Conservation (phyloP, 2,888 invertebrate species). For the Rhamnusium bicolor region DNA sequence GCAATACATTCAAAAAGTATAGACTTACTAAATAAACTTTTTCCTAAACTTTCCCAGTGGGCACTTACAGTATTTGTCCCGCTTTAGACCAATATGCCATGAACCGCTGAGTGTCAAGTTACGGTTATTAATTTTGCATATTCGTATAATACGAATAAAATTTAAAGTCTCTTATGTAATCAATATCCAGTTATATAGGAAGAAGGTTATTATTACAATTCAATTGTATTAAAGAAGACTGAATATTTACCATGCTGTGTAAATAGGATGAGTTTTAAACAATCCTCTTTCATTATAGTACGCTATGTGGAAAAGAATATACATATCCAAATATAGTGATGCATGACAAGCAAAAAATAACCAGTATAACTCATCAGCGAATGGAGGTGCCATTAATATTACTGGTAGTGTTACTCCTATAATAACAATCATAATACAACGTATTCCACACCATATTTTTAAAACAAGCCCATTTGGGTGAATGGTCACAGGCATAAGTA, state of each 20-base stretch:
- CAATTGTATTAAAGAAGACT: background rate
- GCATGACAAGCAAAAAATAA: slow-evolving; percentile 35
- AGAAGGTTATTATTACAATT: too few relatives aligned
- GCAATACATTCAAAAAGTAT: too few relatives aligned
- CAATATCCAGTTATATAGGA: too few relatives aligned
- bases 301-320: slow-evolving; percentile 41
- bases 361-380: slow-evolving; percentile 37
- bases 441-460: slow-evolving; percentile 55
- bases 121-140: too few relatives aligned
- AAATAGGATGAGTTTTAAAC: slow-evolving; percentile 41
- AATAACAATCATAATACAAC: slow-evolving; percentile 35
- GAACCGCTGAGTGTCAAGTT: too few relatives aligned
- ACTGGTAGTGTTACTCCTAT: slow-evolving; percentile 24
- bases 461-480: slow-evolving; percentile 59
- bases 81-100: too few relatives aligned
- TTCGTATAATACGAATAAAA: too few relatives aligned
- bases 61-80: too few relatives aligned
- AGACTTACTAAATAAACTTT: too few relatives aligned
- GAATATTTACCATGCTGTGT: slow-evolving; percentile 40
- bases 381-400: slow-evolving; percentile 26
- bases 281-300: slow-evolving; percentile 38
- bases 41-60: too few relatives aligned
- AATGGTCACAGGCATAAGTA: slow-evolving; percentile 59
- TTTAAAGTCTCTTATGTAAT: too few relatives aligned
- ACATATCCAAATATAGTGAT: slow-evolving; percentile 46